Evolutionary conservation across 2,888 invertebrate species (phyloP).

Genomic region (Acanthacorydalis orientalis): DNA sequence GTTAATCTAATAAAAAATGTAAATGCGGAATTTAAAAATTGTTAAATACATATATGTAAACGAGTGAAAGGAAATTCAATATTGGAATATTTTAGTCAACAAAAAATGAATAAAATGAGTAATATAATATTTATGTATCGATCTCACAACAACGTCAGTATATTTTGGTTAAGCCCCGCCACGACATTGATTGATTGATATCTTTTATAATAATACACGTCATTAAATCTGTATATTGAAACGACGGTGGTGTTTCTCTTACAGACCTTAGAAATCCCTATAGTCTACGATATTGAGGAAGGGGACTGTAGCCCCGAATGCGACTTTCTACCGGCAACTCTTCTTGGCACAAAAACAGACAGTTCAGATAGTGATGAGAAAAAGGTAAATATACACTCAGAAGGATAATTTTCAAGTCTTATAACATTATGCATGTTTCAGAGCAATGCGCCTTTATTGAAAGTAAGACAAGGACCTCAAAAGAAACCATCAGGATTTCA

Average conservation of each 20-base stretch:
- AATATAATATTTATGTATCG: too few species aligned
- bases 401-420: too few species aligned
- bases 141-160: too few species aligned
- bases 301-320: constrained; percentile 65
- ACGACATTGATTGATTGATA: too few species aligned
- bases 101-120: constrained; percentile 2
- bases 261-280: constrained; percentile 74
- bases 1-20: too few species aligned
- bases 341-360: constrained; percentile 21
- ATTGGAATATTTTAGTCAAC: background rate
- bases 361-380: constrained; percentile 29
- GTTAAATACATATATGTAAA: too few species aligned
- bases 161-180: too few species aligned
- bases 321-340: constrained; percentile 37
- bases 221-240: background rate
- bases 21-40: too few species aligned
- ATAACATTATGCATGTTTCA: too few species aligned
- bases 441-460: constrained; percentile 28
- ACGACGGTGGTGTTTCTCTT: constrained; percentile 12
- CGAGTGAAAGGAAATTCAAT: too few species aligned
- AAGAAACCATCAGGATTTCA: constrained; percentile 94
- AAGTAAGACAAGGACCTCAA: constrained; percentile 56
- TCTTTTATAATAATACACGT: too few species aligned
- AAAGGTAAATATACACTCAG: constrained; percentile 26
- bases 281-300: constrained; percentile 71